A percentile compares a stretch with the other conserved stretches of the same genome.
These are phyloP conservation scores for Notocelia uddmanniana DNA, from an alignment of 2,888 invertebrate genomes.

Conservation along the genomic window DNA sequence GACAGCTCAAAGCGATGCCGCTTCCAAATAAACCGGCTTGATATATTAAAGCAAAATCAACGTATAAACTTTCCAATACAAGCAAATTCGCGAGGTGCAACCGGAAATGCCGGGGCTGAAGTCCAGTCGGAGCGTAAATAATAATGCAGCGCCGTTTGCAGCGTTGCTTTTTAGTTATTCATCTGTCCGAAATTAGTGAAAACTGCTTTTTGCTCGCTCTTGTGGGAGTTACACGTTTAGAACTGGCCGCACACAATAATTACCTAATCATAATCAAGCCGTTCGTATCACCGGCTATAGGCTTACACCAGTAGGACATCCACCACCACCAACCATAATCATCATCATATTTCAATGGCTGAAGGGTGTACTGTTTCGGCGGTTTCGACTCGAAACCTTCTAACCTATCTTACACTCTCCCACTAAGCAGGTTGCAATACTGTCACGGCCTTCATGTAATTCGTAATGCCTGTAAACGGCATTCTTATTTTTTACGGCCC, in stretches of 20 bases:
- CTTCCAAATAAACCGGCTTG: not conserved
- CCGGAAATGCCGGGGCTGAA: constrained; percentile 1
- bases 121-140: constrained; percentile 18
- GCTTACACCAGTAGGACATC: no score
- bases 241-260: not conserved
- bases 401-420: no score
- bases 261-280: no score
- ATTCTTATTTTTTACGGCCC: no score
- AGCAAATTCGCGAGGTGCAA: constrained; percentile 2
- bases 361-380: no score
- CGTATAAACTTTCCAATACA: constrained; percentile 8
- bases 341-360: no score
- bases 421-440: no score
- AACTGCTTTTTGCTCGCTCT: not conserved
- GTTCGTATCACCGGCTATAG: no score
- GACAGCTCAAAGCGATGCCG: constrained; percentile 6
- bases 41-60: not conserved
- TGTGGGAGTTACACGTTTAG: not conserved
- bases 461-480: no score
- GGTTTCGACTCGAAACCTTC: no score
- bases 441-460: no score
- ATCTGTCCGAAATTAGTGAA: not conserved
- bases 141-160: not conserved
- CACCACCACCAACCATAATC: no score
- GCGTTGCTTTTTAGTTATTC: constrained; percentile 10